Evolutionary conservation across 2,113 vertebrate genomes (phyloP).

Genomic region (Oxyruncus cristatus): DNA sequence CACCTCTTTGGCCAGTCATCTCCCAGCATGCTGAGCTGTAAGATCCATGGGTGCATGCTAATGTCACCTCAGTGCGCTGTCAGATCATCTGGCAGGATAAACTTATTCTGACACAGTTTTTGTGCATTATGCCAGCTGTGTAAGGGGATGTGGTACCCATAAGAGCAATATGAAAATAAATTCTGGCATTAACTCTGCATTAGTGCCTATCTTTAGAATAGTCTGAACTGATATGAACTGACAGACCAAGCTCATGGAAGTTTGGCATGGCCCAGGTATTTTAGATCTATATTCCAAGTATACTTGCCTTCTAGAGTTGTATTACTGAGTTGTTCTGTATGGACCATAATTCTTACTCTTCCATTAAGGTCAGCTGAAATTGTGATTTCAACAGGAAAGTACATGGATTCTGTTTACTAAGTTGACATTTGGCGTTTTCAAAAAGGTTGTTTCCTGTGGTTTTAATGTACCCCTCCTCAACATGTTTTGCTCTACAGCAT

Average conservation of each 20-base stretch:
- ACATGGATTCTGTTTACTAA: background rate
- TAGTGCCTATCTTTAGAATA: background rate
- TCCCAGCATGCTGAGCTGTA: background rate
- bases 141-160: background rate
- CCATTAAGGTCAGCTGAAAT: background rate
- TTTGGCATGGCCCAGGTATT: background rate
- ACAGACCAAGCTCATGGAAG: background rate
- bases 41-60: background rate
- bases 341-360: background rate
- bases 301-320: background rate
- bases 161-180: background rate
- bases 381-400: background rate
- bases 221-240: background rate
- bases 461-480: background rate
- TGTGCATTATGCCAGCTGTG: rapidly evolving
- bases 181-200: background rate
- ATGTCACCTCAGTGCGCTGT: background rate
- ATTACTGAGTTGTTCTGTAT: background rate
- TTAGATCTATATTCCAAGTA: background rate
- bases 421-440: rapidly evolving
- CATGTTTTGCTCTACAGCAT: background rate
- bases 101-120: background rate
- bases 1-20: background rate
- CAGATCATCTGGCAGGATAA: background rate
- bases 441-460: background rate